These are phyloP conservation scores for Coronaproctus castanopsis DNA, from an alignment of 2,888 invertebrate species.

Conservation along the genomic window DNA sequence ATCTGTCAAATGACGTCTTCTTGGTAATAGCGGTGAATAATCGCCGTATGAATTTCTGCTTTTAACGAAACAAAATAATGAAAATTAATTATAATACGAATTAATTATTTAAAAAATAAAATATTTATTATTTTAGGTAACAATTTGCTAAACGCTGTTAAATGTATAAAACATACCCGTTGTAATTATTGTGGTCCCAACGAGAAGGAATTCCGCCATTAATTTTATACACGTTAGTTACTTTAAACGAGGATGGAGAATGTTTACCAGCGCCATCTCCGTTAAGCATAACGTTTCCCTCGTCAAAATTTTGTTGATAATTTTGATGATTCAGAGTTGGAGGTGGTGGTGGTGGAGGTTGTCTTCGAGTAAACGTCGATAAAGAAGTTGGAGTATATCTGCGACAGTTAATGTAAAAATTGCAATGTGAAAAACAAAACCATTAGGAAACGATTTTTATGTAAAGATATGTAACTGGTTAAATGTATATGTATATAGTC, in stretches of 20 bases:
- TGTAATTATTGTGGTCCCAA: constrained; percentile 19
- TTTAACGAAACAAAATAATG: neutral
- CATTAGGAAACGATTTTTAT: too few relatives aligned
- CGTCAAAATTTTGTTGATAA: constrained; percentile 17
- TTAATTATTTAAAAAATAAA: too few relatives aligned
- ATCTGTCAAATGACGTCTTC: neutral
- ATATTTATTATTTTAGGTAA: too few relatives aligned
- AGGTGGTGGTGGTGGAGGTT: constrained; percentile 19
- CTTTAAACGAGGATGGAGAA: constrained; percentile 1
- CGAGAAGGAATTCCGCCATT: constrained; percentile 13
- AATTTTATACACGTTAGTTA: constrained; percentile 1
- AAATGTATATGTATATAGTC: too few relatives aligned
- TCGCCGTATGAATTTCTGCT: constrained; percentile 16
- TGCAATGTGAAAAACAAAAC: too few relatives aligned
- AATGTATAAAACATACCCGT: constrained; percentile 19
- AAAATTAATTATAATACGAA: neutral
- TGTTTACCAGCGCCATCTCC: constrained; percentile 6
- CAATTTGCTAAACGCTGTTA: too few relatives aligned
- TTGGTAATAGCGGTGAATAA: neutral
- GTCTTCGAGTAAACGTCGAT: constrained; percentile 22
- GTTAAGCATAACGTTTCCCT: constrained; percentile 11
- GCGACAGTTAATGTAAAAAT: too few relatives aligned
- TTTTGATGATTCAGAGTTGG: constrained; percentile 11
- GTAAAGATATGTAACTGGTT: too few relatives aligned
- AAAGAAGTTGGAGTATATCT: constrained; percentile 21